phyloP scores from a whole-genome alignment of 2,113 vertebrate genomes.

The Morone chrysops region DNA sequence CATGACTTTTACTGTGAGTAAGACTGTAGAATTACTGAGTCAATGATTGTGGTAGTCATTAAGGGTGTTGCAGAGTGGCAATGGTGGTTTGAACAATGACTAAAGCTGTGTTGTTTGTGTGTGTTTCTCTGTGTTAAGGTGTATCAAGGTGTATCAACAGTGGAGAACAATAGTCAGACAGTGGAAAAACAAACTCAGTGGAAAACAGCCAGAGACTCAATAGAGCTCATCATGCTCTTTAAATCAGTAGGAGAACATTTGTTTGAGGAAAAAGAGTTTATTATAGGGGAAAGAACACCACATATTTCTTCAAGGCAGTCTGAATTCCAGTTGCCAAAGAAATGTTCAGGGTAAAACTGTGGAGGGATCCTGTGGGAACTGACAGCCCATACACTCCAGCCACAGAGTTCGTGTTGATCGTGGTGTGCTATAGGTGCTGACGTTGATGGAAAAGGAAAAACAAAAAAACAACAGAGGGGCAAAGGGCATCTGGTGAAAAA shows the following conservation, averaged over 20 bases:
- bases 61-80: background rate
- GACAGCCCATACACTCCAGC: background rate
- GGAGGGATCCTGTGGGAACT: background rate
- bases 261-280: background rate
- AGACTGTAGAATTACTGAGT: background rate
- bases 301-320: background rate
- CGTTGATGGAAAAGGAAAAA: constrained; percentile 40
- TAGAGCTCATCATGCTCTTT: constrained; percentile 5
- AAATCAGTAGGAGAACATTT: constrained; percentile 4
- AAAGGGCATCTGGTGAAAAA: constrained; percentile 13
- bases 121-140: background rate
- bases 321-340: background rate
- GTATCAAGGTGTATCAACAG: background rate
- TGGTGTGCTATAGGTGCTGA: constrained; percentile 25
- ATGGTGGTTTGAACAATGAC: background rate
- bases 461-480: constrained; percentile 11
- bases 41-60: background rate
- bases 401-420: background rate
- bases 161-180: background rate
- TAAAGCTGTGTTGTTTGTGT: background rate
- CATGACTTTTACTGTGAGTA: background rate
- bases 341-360: background rate
- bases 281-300: background rate
- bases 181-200: constrained; percentile 32
- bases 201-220: constrained; percentile 3